Conservation (phyloP, 2,888 invertebrate species). For the Acleris literana region DNA sequence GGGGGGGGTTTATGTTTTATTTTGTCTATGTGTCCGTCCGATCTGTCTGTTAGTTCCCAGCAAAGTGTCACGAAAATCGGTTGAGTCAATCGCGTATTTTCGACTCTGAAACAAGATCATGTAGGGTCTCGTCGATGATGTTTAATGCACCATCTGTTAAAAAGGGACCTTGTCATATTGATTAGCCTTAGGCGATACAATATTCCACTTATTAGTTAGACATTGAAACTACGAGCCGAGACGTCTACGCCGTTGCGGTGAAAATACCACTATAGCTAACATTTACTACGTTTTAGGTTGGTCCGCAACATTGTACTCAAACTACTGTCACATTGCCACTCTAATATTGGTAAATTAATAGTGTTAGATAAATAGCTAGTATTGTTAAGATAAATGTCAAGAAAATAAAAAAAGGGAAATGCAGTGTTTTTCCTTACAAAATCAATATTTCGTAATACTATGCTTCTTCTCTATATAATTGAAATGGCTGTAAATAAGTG, state of each 20-base stretch:
- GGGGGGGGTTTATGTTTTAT: too few species aligned
- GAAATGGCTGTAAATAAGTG: too few species aligned
- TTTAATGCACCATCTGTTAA: background rate
- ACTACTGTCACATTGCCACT: constrained; percentile 28
- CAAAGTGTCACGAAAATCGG: too few species aligned
- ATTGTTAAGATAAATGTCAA: too few species aligned
- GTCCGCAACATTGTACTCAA: constrained; percentile 22
- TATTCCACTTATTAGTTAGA: constrained; percentile 6
- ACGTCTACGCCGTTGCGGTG: background rate
- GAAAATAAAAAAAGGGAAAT: background rate
- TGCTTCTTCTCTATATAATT: too few species aligned
- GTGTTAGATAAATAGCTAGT: background rate
- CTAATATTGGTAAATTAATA: constrained; percentile 17
- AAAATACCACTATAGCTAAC: background rate
- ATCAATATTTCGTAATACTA: background rate
- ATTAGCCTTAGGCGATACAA: constrained; percentile 2
- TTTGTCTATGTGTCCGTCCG: too few species aligned
- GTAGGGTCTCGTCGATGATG: too few species aligned
- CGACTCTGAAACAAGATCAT: too few species aligned
- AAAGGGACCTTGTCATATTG: background rate
- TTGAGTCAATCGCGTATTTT: too few species aligned
- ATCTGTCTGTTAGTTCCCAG: too few species aligned
- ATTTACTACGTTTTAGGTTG: constrained; percentile 14
- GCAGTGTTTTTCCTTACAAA: background rate
- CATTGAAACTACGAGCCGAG: constrained; percentile 10